A percentile compares a stretch with the other conserved stretches of the same genome.
Conservation (phyloP, 2,113 vertebrate genomes). For the Spea multiplicata region DNA sequence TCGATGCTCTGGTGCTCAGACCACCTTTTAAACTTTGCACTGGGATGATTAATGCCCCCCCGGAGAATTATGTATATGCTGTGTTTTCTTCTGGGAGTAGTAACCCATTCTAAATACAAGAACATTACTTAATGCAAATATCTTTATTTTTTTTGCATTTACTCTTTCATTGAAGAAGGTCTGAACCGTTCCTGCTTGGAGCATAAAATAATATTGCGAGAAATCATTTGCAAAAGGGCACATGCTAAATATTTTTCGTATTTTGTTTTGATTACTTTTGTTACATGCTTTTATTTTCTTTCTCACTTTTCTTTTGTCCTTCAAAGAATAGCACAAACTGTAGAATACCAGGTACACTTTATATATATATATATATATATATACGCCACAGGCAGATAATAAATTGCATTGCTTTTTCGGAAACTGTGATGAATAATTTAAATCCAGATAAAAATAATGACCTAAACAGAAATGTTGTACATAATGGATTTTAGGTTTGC, state of each 20-base stretch:
- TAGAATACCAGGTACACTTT: conserved; percentile 24
- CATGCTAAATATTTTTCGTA: conserved; percentile 25
- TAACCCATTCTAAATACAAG: conserved; percentile 12
- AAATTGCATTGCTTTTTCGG: conserved; percentile 44
- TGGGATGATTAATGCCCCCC: too few species aligned
- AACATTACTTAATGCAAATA: conserved; percentile 4
- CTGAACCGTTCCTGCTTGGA: conserved; percentile 9
- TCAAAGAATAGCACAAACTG: conserved; percentile 24
- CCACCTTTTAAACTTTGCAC: too few species aligned
- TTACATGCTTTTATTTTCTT: conserved; percentile 32
- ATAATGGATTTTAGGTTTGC: conserved; percentile 35
- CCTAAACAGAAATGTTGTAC: conserved; percentile 20
- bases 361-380: not conserved
- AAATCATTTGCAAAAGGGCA: conserved; percentile 26
- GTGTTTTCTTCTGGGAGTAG: conserved; percentile 11
- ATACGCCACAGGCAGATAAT: conserved; percentile 40
- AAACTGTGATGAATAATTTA: conserved; percentile 42
- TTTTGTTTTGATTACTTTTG: conserved; percentile 32
- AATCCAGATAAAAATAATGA: conserved; percentile 43
- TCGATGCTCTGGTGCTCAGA: too few species aligned
- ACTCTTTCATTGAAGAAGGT: conserved; percentile 7
- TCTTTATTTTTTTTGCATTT: not conserved
- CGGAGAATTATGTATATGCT: not conserved
- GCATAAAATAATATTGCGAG: conserved; percentile 14
- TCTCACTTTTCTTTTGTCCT: conserved; percentile 16